Conservation (phyloP, 2,113 vertebrate species). For the Nannospalax galili region DNA sequence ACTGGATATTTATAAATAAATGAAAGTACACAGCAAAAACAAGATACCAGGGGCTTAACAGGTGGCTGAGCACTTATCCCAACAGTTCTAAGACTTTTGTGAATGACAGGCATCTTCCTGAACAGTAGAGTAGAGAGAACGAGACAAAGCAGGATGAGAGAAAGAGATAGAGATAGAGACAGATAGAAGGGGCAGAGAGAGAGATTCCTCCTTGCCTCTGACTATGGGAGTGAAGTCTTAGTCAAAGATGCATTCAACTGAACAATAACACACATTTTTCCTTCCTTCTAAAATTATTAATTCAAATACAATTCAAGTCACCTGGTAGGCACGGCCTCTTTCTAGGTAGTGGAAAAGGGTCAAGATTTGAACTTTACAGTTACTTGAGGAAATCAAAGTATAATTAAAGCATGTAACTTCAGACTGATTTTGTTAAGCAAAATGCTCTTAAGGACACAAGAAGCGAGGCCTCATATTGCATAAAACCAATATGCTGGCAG, state of each 20-base stretch:
- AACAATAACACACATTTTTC: not conserved
- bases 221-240: not conserved
- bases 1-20: not conserved
- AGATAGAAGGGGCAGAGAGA: not conserved
- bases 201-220: not conserved
- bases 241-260: not conserved
- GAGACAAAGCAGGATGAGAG: not conserved
- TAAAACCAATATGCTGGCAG: accelerated
- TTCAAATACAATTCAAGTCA: not conserved
- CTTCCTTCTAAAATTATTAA: not conserved
- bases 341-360: not conserved
- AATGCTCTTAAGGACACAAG: not conserved
- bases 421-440: not conserved
- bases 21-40: not conserved
- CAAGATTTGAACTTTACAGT: not conserved
- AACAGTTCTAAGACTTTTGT: not conserved
- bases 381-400: not conserved
- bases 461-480: not conserved
- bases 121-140: not conserved
- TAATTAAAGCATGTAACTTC: not conserved
- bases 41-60: not conserved
- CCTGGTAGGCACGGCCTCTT: not conserved
- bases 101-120: not conserved
- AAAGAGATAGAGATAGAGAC: not conserved
- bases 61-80: not conserved